Evolutionary conservation across 2,113 vertebrate species (phyloP).

Genomic region (Mellivora capensis): DNA sequence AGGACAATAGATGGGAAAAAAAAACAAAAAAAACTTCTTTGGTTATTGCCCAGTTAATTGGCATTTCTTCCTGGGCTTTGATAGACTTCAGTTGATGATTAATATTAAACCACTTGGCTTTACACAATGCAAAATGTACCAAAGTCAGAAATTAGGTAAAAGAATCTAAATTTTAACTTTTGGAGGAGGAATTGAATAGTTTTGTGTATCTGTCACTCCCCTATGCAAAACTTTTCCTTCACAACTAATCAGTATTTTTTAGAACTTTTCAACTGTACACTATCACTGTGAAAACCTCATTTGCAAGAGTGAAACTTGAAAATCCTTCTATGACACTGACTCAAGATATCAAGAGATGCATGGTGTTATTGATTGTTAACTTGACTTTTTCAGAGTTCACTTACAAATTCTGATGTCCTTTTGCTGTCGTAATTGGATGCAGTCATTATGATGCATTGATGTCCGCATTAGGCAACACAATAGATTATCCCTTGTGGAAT

Average conservation of each 20-base stretch:
- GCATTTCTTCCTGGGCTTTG: neutral
- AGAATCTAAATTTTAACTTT: neutral
- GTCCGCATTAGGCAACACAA: neutral
- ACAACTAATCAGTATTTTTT: neutral
- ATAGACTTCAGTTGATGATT: neutral
- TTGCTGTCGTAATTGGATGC: neutral
- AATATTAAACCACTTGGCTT: slow-evolving; percentile 20
- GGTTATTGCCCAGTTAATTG: neutral
- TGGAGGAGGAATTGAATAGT: neutral
- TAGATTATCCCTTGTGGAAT: neutral
- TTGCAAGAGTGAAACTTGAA: neutral
- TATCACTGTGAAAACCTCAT: neutral
- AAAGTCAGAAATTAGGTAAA: slow-evolving; percentile 34
- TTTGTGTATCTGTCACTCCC: neutral
- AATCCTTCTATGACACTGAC: neutral
- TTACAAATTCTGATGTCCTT: neutral
- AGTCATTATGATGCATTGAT: neutral
- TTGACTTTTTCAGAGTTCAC: neutral
- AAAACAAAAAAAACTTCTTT: slow-evolving; percentile 22
- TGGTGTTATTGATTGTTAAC: neutral
- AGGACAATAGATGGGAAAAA: neutral
- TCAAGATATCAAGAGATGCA: neutral
- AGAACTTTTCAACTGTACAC: neutral
- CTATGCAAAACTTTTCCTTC: neutral
- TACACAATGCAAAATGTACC: neutral